Conservation (phyloP, 2,113 vertebrate species). For the Athene cunicularia region DNA sequence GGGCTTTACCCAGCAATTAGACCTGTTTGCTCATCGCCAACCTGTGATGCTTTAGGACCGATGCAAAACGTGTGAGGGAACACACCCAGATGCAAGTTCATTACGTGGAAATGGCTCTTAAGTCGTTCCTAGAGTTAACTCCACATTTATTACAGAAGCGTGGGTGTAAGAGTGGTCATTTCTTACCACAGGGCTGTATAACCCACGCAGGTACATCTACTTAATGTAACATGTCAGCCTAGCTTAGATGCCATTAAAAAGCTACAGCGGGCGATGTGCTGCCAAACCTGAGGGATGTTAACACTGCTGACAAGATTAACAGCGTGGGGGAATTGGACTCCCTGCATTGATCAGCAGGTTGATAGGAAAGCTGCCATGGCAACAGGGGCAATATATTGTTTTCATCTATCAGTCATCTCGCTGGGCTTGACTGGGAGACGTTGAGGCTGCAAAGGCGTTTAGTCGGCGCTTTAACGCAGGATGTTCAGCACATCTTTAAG, state of each 20-base stretch:
- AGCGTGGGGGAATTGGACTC: not conserved
- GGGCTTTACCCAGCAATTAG: not conserved
- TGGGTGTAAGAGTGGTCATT: accelerated
- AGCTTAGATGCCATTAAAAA: not conserved
- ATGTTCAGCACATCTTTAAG: not conserved
- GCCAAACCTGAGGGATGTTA: not conserved
- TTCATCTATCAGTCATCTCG: not conserved
- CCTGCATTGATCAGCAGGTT: not conserved
- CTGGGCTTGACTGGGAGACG: not conserved
- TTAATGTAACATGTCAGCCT: not conserved
- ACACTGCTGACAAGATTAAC: not conserved
- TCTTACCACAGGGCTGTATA: not conserved
- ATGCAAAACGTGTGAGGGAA: not conserved
- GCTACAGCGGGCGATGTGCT: not conserved
- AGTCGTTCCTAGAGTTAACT: not conserved
- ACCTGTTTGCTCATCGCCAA: not conserved
- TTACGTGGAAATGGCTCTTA: not conserved
- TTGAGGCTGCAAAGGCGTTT: not conserved
- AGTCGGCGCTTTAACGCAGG: not conserved
- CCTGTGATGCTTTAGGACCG: not conserved
- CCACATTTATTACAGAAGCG: not conserved
- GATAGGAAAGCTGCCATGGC: not conserved
- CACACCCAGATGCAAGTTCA: not conserved
- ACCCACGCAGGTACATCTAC: not conserved
- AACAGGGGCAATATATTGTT: not conserved